A percentile compares a stretch with the other conserved stretches of the same genome.
Evolutionary conservation across 2,113 vertebrate genomes (phyloP).

Genomic region (Copsychus sechellarum): DNA sequence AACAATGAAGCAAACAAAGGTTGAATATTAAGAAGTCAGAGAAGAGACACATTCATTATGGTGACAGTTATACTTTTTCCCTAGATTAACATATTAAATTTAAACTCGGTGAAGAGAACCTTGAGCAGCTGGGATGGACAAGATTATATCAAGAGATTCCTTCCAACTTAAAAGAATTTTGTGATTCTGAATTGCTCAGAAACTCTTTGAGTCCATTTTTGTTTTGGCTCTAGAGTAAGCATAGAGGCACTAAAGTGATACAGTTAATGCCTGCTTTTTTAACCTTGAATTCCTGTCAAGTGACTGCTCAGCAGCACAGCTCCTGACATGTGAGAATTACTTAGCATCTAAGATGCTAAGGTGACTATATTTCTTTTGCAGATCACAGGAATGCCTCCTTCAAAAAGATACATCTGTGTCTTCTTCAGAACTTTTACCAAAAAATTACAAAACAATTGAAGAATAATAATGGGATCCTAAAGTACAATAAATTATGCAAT

Average conservation of each 20-base stretch:
- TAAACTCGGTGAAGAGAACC: background rate
- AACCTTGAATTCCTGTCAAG: background rate
- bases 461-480: background rate
- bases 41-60: background rate
- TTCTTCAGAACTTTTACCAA: background rate
- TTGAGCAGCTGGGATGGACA: accelerated
- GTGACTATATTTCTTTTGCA: background rate
- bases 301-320: background rate
- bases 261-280: background rate
- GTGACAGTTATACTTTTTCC: background rate
- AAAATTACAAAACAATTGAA: background rate
- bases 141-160: background rate
- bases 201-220: background rate
- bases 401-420: background rate
- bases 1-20: background rate
- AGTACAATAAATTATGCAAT: background rate
- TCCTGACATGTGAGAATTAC: background rate
- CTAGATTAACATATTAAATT: background rate
- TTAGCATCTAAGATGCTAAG: background rate
- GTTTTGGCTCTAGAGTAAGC: background rate
- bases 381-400: background rate
- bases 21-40: background rate
- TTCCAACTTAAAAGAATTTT: background rate
- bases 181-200: background rate
- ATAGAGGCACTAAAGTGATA: background rate